These are phyloP conservation scores for Nysson spinosus DNA, from an alignment of 2,888 invertebrate species.

Conservation along the genomic window DNA sequence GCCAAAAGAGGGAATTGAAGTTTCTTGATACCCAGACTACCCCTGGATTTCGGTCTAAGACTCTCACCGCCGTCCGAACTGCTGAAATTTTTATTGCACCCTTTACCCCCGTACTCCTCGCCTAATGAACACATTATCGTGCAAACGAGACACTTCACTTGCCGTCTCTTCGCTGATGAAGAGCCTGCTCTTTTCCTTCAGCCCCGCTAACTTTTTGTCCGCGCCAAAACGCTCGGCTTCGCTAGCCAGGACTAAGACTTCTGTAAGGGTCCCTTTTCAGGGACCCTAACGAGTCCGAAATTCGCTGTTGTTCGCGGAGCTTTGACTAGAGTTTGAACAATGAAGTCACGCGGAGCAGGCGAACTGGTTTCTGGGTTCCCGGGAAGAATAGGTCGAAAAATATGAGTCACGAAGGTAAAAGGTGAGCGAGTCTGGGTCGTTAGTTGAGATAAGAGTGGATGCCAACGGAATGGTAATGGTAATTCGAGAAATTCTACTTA, in stretches of 20 bases:
- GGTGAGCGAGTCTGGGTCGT: conserved; percentile 54
- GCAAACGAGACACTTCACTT: conserved; percentile 50
- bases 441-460: conserved; percentile 67
- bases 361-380: no score
- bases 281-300: no score
- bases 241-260: not conserved
- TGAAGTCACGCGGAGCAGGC: no score
- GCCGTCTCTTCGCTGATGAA: conserved; percentile 8
- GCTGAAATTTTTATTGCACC: conserved; percentile 52
- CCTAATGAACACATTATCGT: conserved; percentile 61
- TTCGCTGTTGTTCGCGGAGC: no score
- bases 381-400: conserved; percentile 57
- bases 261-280: no score
- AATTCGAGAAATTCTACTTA: conserved; percentile 71
- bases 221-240: no score
- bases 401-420: conserved; percentile 51
- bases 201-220: conserved; percentile 21
- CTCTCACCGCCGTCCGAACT: conserved; percentile 4
- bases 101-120: conserved; percentile 27
- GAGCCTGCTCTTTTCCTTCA: conserved; percentile 5
- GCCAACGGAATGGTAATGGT: conserved; percentile 66
- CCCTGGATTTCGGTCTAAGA: conserved; percentile 15
- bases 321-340: no score
- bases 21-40: conserved; percentile 46
- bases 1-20: conserved; percentile 60